Evolutionary conservation across 2,888 invertebrate species (phyloP).

Genomic region (Argyresthia albistria): DNA sequence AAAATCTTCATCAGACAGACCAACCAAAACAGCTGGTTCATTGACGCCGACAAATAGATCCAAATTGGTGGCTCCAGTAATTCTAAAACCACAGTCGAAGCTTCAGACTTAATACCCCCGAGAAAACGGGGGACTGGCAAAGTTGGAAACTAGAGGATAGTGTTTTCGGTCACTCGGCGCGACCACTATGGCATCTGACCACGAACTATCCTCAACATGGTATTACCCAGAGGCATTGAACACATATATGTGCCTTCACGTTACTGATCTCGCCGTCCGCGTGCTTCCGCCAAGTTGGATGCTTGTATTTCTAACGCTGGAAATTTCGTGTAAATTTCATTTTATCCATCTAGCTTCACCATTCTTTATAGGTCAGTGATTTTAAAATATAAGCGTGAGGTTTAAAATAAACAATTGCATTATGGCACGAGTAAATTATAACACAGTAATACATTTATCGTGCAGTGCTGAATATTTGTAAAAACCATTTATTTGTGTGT

Average conservation of each 20-base stretch:
- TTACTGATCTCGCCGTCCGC: neutral
- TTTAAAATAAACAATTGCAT: too few relatives aligned
- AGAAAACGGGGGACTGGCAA: constrained; percentile 22
- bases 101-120: too few relatives aligned
- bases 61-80: neutral
- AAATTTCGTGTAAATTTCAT: too few relatives aligned
- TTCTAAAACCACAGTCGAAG: too few relatives aligned
- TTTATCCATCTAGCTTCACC: too few relatives aligned
- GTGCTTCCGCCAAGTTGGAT: neutral
- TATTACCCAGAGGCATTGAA: neutral
- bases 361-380: too few relatives aligned
- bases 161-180: constrained; percentile 34
- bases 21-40: neutral
- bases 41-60: neutral
- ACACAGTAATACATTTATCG: too few relatives aligned
- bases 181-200: constrained; percentile 31
- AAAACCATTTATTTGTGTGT: too few relatives aligned
- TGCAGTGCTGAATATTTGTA: too few relatives aligned
- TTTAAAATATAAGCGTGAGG: too few relatives aligned
- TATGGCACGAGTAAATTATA: too few relatives aligned
- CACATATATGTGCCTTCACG: neutral
- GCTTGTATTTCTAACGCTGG: neutral
- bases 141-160: constrained; percentile 56
- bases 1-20: constrained; percentile 13
- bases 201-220: constrained; percentile 32